Evolutionary conservation across 2,797 vertebrate species (phyloP).

Genomic region (Odontamblyopus lacepedii): DNA sequence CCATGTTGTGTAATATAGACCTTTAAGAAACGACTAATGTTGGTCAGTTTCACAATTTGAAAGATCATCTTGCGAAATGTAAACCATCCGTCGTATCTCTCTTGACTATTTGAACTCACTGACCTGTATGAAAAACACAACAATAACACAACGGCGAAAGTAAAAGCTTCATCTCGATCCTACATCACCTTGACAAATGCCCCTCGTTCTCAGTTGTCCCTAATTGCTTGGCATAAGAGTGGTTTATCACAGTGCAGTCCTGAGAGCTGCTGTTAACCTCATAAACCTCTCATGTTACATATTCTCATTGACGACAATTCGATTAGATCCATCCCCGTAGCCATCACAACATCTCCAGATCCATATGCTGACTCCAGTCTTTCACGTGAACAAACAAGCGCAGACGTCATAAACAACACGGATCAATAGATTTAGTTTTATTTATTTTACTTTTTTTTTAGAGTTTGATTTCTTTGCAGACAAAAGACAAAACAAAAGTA

Average conservation of each 20-base stretch:
- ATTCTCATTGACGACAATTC: conserved; percentile 40
- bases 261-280: conserved; percentile 28
- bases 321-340: conserved; percentile 51
- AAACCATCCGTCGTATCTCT: background rate
- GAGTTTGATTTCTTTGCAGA: too few species aligned
- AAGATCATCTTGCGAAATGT: background rate
- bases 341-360: conserved; percentile 61
- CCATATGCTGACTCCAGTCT: conserved; percentile 56
- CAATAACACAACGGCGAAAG: background rate
- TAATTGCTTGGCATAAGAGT: conserved; percentile 14
- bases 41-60: background rate
- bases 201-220: conserved; percentile 1
- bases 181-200: background rate
- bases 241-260: conserved; percentile 27
- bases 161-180: background rate
- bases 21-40: background rate
- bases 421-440: conserved; percentile 11
- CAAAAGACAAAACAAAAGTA: too few species aligned
- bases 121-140: background rate
- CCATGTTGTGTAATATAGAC: too few species aligned
- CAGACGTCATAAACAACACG: conserved; percentile 36
- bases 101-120: background rate
- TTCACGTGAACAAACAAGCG: conserved; percentile 39
- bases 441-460: too few species aligned
- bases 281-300: conserved; percentile 57